These are phyloP conservation scores for Gambelia wislizenii DNA, from an alignment of 2,797 vertebrate genomes.

Conservation along the genomic window DNA sequence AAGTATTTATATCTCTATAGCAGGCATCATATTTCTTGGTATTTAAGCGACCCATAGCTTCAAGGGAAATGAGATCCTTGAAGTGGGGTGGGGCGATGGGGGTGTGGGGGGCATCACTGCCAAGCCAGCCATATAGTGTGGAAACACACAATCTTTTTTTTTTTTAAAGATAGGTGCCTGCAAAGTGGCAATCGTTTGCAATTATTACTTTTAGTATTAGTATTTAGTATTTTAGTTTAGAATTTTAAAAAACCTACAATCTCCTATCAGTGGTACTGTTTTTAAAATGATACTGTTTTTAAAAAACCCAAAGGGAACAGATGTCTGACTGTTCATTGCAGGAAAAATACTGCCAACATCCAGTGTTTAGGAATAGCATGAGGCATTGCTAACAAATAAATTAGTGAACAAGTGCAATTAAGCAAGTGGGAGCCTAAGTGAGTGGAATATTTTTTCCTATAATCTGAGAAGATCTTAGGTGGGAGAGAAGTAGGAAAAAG, in stretches of 20 bases:
- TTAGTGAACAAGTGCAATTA: background rate
- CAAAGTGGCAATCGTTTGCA: background rate
- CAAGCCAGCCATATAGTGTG: background rate
- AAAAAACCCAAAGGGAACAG: background rate
- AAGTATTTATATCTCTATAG: conserved; percentile 50
- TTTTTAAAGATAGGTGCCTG: background rate
- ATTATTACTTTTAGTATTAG: background rate
- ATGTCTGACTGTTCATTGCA: background rate
- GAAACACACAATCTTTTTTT: no score
- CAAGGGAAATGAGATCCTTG: conserved; percentile 42
- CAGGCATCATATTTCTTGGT: conserved; percentile 45
- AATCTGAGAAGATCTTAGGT: background rate
- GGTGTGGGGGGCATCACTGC: background rate
- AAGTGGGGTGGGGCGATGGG: background rate
- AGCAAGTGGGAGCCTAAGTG: no score
- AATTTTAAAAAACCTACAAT: background rate
- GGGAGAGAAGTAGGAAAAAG: background rate
- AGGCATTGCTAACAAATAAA: background rate
- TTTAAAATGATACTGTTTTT: background rate
- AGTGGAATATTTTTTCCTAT: background rate
- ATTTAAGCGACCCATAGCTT: conserved; percentile 47
- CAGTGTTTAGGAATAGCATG: background rate
- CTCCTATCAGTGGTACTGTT: background rate
- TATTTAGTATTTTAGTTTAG: background rate
- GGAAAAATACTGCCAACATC: background rate